Conservation (phyloP, 2,797 vertebrate species). For the Chaenodraco wilsoni region DNA sequence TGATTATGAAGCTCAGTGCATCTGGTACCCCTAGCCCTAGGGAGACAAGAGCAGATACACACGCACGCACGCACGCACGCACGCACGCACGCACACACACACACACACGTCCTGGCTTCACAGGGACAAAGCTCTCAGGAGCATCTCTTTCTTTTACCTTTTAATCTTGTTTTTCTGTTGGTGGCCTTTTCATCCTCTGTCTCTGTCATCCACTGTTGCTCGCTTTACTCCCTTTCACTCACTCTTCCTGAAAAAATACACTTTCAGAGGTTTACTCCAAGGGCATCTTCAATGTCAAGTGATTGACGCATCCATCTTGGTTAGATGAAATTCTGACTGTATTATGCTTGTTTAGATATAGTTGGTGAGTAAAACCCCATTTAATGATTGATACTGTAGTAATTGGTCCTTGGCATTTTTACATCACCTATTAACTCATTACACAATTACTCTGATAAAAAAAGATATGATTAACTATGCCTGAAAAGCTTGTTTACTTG, state of each 20-base stretch:
- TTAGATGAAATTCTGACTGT: not conserved
- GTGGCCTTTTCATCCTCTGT: not conserved
- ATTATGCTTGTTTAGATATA: too few species aligned
- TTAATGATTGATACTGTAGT: not conserved
- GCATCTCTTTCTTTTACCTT: not conserved
- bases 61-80: conserved; percentile 10
- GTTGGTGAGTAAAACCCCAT: not conserved
- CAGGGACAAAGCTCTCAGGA: conserved; percentile 1
- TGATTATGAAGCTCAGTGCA: conserved; percentile 72
- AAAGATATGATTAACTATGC: not conserved
- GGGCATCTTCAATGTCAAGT: conserved; percentile 5
- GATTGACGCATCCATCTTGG: conserved; percentile 3
- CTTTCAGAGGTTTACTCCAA: conserved; percentile 10
- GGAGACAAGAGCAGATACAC: conserved; percentile 45
- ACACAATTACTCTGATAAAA: not conserved
- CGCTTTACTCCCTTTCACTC: not conserved
- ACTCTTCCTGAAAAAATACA: not conserved
- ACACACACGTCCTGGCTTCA: conserved; percentile 8
- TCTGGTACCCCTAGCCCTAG: conserved; percentile 75
- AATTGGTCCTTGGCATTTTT: not conserved
- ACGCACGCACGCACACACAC: conserved; percentile 16
- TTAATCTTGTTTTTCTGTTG: conserved; percentile 4
- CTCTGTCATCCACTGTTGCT: not conserved
- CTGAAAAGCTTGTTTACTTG: conserved; percentile 1
- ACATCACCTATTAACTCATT: not conserved